Percentiles rank a stretch among this genome's conserved stretches.
These are phyloP conservation scores for Lucinisca nassula DNA, from an alignment of 2,888 invertebrate genomes.

Conservation along the genomic window DNA sequence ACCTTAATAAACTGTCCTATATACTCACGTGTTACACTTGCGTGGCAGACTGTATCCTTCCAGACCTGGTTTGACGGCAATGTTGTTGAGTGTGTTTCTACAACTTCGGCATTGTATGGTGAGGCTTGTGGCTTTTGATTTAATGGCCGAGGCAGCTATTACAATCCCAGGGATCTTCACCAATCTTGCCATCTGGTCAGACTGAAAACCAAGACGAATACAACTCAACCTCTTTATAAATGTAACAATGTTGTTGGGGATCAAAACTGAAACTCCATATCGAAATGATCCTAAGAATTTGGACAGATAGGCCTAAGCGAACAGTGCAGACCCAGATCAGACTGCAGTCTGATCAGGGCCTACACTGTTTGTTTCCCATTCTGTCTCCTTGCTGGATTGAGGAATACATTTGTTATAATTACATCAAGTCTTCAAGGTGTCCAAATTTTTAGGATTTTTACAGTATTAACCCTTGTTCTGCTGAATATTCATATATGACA, in stretches of 20 bases:
- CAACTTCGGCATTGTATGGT: conserved; percentile 98
- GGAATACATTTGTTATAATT: no score
- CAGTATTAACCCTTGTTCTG: no score
- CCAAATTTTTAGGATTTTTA: no score
- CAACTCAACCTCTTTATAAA: background rate
- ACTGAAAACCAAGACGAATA: conserved; percentile 91
- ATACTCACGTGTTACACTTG: conserved; percentile 95
- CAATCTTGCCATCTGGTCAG: conserved; percentile 96
- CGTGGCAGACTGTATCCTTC: conserved; percentile 98
- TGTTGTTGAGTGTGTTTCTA: conserved; percentile 95
- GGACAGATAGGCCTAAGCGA: no score
- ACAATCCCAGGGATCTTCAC: conserved; percentile 99
- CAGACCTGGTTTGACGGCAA: conserved; percentile 97
- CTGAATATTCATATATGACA: no score
- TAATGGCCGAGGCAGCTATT: conserved; percentile 97
- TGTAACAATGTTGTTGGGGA: background rate
- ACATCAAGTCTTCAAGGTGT: no score
- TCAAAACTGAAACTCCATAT: no score
- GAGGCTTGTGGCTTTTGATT: conserved; percentile 98
- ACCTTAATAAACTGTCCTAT: no score
- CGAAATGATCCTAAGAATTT: background rate
- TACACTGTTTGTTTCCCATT: no score
- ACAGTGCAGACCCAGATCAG: no score
- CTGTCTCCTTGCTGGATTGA: no score
- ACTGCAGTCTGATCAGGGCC: no score